Conservation (phyloP, 2,113 vertebrate genomes). For the Gracilinanus agilis region DNA sequence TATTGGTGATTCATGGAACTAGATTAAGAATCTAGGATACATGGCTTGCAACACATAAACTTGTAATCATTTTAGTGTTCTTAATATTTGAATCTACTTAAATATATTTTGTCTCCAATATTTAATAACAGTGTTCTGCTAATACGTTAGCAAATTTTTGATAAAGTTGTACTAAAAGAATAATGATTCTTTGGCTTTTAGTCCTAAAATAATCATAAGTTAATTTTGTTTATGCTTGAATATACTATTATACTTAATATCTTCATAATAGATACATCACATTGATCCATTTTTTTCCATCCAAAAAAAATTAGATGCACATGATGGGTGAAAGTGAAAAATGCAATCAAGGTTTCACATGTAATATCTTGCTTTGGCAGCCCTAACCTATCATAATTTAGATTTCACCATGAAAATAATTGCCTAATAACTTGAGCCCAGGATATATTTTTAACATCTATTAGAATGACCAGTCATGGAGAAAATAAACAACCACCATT, state of each 20-base stretch:
- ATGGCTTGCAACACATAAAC: not conserved
- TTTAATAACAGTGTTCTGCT: not conserved
- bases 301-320: constrained; percentile 1
- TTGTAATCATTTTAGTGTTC: not conserved
- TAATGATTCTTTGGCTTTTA: not conserved
- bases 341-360: not conserved
- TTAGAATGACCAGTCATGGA: not conserved
- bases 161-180: constrained; percentile 23
- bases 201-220: constrained; percentile 16
- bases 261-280: not conserved
- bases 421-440: not conserved
- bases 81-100: constrained; percentile 20
- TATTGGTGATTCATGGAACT: not conserved
- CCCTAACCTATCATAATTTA: not conserved
- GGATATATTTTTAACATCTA: constrained; percentile 3
- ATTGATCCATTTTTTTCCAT: constrained; percentile 10
- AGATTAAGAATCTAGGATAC: not conserved
- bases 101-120: not conserved
- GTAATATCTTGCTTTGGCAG: not conserved
- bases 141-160: constrained; percentile 30
- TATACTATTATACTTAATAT: constrained; percentile 42
- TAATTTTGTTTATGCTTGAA: not conserved
- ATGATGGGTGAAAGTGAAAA: not conserved
- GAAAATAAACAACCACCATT: not conserved
- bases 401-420: constrained; percentile 31